Evolutionary conservation across 2,888 invertebrate genomes (phyloP).

Genomic region (Latrodectus elegans): DNA sequence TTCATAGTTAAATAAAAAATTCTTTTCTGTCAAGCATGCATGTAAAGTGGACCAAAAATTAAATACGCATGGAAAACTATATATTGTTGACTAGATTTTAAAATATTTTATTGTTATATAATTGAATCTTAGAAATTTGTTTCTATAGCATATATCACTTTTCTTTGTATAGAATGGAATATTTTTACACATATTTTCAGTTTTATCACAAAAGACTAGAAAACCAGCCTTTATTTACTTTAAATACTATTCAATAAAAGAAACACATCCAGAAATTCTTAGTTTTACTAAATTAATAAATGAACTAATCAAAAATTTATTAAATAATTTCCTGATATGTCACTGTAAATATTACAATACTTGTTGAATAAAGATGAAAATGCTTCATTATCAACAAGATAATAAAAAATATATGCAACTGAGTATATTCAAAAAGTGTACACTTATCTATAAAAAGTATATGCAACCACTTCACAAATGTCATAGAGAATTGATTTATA

Average conservation of each 20-base stretch:
- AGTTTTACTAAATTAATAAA: background rate
- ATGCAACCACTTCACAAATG: background rate
- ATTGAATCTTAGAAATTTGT: background rate
- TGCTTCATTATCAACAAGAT: conserved; percentile 1
- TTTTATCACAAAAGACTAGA: conserved; percentile 1
- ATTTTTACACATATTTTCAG: background rate
- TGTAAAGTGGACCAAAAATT: too few relatives aligned
- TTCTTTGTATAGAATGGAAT: background rate
- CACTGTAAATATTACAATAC: conserved; percentile 5
- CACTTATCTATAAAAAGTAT: background rate
- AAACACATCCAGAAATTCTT: background rate
- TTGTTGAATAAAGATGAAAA: background rate
- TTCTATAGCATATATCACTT: background rate
- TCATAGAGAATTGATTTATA: background rate
- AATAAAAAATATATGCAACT: conserved; percentile 5
- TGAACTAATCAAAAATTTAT: background rate
- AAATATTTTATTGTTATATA: background rate
- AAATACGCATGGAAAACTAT: too few relatives aligned
- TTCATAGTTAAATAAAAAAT: too few relatives aligned
- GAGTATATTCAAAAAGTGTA: conserved; percentile 2
- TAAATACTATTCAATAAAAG: background rate
- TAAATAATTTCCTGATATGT: conserved; percentile 1
- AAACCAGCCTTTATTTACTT: background rate
- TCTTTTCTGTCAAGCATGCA: too few relatives aligned
- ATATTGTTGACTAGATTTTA: too few relatives aligned